Base-by-base conservation (phyloP, 2,113 vertebrate genomes). In the Heterotis niloticus region DNA sequence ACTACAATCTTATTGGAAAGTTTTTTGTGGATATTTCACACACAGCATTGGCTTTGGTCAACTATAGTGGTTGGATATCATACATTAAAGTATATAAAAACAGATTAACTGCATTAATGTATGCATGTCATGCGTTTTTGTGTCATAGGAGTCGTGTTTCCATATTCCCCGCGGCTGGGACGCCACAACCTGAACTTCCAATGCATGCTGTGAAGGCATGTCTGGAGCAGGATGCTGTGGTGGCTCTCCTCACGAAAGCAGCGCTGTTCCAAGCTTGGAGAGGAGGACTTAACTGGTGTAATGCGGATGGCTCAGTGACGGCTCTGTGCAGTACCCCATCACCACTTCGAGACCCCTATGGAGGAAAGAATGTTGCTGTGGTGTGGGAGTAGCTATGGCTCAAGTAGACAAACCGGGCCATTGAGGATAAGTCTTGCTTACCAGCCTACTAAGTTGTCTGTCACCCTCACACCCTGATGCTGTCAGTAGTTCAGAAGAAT, bases 301-400 rank as follows among this genome's bases (percentile, higher is more conserved):
- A 99, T 0, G 98, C 97, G 98, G 98, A 83, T 99, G 98, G 98
- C 93, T 99, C 76, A 94, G 78, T 0, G 98, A 99, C 0, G 95
- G 95, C 28, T 95, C 95, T 0, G 98, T 98, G 75, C 94, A 96
- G 77, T 99, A 99, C 79, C 98, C 98, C 24, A 96, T 99, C 86
- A 97, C 88, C 72, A 94, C 91, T 66, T 95, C 97, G 97, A 78
- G 92, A 90, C 76, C 93, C 95, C 34, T 99, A 97, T 0, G 98
- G 98, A 9, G 98, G 98, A 9, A 87, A 89, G 83, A 91, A 89
- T 77, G 91, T 85, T 0, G 86, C 87, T 20, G 94, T 97, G 0
- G 98, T n/a, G 98, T 0, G 82, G 99, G 83, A 94, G 97, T 84
- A 98, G 82, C 88, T 99, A 99, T 0, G 98, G 98, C 4, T 92